Conservation (phyloP, 2,888 invertebrate species). For the Aspidiotus destructor region DNA sequence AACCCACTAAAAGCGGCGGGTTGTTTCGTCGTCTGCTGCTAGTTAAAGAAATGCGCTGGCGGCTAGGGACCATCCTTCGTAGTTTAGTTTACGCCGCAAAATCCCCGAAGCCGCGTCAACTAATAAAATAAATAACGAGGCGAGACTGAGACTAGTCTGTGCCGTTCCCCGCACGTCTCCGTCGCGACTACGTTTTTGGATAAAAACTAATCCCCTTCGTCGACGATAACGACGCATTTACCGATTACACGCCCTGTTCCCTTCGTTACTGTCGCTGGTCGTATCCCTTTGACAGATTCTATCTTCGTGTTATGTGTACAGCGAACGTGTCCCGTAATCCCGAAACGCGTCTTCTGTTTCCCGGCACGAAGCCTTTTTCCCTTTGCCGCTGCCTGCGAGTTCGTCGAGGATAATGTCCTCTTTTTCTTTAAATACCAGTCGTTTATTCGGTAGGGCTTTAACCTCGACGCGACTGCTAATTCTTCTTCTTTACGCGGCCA, state of each 20-base stretch:
- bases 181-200: background rate
- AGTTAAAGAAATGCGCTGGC: background rate
- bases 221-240: constrained; percentile 7
- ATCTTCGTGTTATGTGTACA: constrained; percentile 21
- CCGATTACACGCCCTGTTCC: constrained; percentile 8
- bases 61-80: constrained; percentile 4
- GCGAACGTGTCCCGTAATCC: constrained; percentile 17
- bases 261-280: constrained; percentile 1
- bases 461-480: constrained; percentile 18
- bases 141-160: constrained; percentile 15
- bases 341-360: constrained; percentile 25
- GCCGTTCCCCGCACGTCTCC: constrained; percentile 3
- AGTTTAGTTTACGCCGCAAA: constrained; percentile 12
- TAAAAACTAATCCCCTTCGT: background rate
- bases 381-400: background rate
- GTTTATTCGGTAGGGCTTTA: constrained; percentile 24
- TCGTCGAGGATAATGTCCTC: constrained; percentile 28
- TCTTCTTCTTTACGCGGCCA: background rate
- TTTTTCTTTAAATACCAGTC: constrained; percentile 22
- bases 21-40: background rate
- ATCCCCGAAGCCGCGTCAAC: constrained; percentile 15
- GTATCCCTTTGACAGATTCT: constrained; percentile 24
- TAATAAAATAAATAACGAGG: constrained; percentile 17
- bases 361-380: constrained; percentile 3
- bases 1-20: background rate